A percentile compares a stretch with the other conserved stretches of the same genome.
Conservation (phyloP, 2,888 invertebrate species). For the Anoplius nigerrimus region DNA sequence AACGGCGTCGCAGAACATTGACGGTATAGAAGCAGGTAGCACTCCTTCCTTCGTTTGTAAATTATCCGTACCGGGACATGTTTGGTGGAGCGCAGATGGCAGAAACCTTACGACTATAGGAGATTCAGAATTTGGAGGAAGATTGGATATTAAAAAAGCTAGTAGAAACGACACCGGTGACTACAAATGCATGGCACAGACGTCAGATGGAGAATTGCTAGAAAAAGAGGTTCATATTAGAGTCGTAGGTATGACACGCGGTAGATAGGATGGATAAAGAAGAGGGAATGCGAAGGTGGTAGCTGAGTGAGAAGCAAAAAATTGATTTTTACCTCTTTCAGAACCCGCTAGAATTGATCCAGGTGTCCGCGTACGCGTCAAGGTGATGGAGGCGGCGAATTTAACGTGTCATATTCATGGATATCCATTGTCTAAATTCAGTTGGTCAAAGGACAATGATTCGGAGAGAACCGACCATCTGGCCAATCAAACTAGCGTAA, state of each 20-base stretch:
- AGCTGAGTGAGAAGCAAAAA: too few species aligned
- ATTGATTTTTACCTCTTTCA: slow-evolving; percentile 61
- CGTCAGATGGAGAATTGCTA: slow-evolving; percentile 68
- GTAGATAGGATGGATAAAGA: too few species aligned
- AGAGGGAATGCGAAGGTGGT: slow-evolving; percentile 55
- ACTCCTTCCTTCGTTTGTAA: slow-evolving; percentile 77
- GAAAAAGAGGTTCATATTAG: slow-evolving; percentile 68
- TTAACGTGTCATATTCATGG: slow-evolving; percentile 79
- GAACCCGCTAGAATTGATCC: slow-evolving; percentile 76
- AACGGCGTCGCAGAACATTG: slow-evolving; percentile 64
- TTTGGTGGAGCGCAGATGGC: slow-evolving; percentile 80
- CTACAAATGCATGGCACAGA: slow-evolving; percentile 78
- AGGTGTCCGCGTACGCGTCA: slow-evolving; percentile 75
- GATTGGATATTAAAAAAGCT: slow-evolving; percentile 77
- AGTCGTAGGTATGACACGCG: slow-evolving; percentile 64
- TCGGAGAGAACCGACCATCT: slow-evolving; percentile 70
- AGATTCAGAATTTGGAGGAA: slow-evolving; percentile 69
- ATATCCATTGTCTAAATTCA: slow-evolving; percentile 78
- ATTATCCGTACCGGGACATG: slow-evolving; percentile 76
- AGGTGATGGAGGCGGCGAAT: slow-evolving; percentile 76
- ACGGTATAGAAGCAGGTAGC: slow-evolving; percentile 70
- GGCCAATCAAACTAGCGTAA: slow-evolving; percentile 70
- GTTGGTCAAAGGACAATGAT: slow-evolving; percentile 79
- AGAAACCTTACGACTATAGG: slow-evolving; percentile 76
- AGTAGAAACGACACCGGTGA: slow-evolving; percentile 79